These are phyloP conservation scores for Marmota flaviventris DNA, from an alignment of 2,113 vertebrate genomes.

Conservation along the genomic window DNA sequence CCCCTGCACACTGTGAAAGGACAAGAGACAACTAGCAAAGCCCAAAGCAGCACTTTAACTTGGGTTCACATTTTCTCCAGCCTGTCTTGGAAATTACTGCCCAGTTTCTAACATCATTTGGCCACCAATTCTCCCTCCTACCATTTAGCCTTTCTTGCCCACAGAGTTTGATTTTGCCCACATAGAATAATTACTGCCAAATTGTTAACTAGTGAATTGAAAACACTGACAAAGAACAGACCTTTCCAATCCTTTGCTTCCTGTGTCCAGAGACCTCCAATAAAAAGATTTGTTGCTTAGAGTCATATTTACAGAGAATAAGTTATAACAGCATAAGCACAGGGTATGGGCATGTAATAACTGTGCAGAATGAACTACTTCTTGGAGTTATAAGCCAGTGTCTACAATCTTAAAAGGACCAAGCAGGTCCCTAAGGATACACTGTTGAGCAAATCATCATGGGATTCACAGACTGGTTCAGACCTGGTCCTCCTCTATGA, in stretches of 20 bases:
- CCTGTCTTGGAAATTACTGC: background rate
- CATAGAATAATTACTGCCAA: background rate
- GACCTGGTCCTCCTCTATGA: background rate
- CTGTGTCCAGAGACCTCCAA: background rate
- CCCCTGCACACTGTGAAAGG: background rate
- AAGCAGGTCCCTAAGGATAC: background rate
- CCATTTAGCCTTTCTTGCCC: background rate
- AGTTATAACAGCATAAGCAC: background rate
- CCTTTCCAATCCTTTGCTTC: background rate
- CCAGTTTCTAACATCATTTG: background rate
- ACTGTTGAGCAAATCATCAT: background rate
- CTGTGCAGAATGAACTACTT: accelerated
- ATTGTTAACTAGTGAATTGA: background rate
- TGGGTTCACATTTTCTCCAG: background rate
- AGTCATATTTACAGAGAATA: background rate
- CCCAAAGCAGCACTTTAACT: background rate
- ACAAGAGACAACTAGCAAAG: background rate
- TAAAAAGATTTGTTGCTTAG: background rate
- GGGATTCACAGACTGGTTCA: background rate
- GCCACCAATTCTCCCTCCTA: background rate
- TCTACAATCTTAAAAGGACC: background rate
- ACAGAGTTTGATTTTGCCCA: background rate
- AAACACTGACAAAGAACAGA: background rate
- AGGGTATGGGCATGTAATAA: background rate
- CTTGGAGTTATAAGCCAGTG: background rate